Evolutionary conservation across 2,888 invertebrate genomes (phyloP).

Genomic region (Metalampra italica): DNA sequence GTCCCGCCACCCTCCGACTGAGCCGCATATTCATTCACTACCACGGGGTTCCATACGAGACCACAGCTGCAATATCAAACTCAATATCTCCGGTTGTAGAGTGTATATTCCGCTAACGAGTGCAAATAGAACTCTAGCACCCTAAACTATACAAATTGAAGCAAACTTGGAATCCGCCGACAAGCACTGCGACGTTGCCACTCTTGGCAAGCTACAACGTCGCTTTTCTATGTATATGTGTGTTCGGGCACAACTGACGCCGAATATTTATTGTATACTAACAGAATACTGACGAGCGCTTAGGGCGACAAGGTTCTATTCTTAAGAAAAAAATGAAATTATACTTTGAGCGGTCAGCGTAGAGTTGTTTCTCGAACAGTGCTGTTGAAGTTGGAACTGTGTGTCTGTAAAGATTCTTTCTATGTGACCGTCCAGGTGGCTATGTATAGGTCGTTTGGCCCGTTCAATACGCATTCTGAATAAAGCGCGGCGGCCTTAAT

Average conservation of each 20-base stretch:
- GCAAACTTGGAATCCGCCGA: slow-evolving; percentile 66
- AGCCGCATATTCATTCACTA: slow-evolving; percentile 23
- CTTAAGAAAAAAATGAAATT: slow-evolving; percentile 27
- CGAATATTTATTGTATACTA: slow-evolving; percentile 79
- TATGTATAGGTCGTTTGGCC: slow-evolving; percentile 70
- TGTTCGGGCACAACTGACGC: slow-evolving; percentile 76
- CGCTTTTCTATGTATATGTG: slow-evolving; percentile 72
- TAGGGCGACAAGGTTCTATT: slow-evolving; percentile 67
- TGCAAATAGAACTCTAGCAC: slow-evolving; percentile 42
- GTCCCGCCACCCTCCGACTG: slow-evolving; percentile 69
- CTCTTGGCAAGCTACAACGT: slow-evolving; percentile 60
- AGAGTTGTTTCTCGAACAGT: slow-evolving; percentile 41
- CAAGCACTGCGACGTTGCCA: slow-evolving; percentile 68
- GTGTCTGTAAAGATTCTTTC: slow-evolving; percentile 50
- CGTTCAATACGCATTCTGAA: slow-evolving; percentile 59
- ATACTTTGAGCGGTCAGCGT: slow-evolving; percentile 33
- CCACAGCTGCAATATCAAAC: slow-evolving; percentile 19
- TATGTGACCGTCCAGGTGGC: slow-evolving; percentile 77
- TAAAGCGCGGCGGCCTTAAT: slow-evolving; percentile 52
- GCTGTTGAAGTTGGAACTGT: slow-evolving; percentile 34
- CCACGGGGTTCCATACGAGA: slow-evolving; percentile 36
- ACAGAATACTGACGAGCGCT: slow-evolving; percentile 69
- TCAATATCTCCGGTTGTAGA: slow-evolving; percentile 11
- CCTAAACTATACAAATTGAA: slow-evolving; percentile 40
- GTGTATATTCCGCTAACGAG: slow-evolving; percentile 16